A percentile compares a stretch with the other conserved stretches of the same genome.
Conservation (phyloP, 53 echinoderm and acorn worm genomes). For the Paelopatides confundens region DNA sequence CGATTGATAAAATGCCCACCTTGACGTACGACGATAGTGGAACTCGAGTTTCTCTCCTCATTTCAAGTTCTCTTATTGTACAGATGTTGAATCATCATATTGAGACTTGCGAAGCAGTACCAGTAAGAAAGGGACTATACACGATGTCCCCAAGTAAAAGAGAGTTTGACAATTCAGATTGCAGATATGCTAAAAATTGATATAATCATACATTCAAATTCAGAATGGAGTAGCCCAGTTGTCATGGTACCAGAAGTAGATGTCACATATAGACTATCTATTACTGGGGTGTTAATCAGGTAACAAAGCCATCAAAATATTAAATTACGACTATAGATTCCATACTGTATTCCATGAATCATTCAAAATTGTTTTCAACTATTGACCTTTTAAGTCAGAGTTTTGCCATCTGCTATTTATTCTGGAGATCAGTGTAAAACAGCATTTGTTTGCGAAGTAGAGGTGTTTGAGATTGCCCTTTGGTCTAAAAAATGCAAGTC, state of each 20-base stretch:
- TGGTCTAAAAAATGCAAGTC: conserved; percentile 36
- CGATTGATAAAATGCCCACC: too few relatives aligned
- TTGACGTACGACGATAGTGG: too few relatives aligned
- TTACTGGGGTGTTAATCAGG: conserved; percentile 51
- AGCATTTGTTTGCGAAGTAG: conserved; percentile 29
- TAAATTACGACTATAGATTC: conserved; percentile 6
- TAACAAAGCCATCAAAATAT: conserved; percentile 57
- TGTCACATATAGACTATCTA: conserved; percentile 51
- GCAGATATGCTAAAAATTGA: conserved; percentile 1
- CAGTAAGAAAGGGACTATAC: background rate
- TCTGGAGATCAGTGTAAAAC: conserved; percentile 35
- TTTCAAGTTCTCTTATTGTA: too few relatives aligned
- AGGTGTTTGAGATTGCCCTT: conserved; percentile 25
- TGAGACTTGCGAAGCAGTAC: conserved; percentile 22
- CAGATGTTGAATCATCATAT: background rate
- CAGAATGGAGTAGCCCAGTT: conserved; percentile 56
- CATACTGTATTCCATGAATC: conserved; percentile 16
- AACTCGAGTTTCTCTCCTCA: too few relatives aligned
- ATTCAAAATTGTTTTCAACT: conserved; percentile 28
- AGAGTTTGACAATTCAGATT: conserved; percentile 25
- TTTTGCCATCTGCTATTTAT: conserved; percentile 31
- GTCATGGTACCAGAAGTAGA: conserved; percentile 53
- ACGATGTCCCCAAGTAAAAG: too few relatives aligned
- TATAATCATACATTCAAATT: too few relatives aligned
- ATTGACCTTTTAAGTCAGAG: conserved; percentile 51